phyloP scores from a whole-genome alignment of 2,888 invertebrate genomes.

The Drosophila bunnanda region DNA sequence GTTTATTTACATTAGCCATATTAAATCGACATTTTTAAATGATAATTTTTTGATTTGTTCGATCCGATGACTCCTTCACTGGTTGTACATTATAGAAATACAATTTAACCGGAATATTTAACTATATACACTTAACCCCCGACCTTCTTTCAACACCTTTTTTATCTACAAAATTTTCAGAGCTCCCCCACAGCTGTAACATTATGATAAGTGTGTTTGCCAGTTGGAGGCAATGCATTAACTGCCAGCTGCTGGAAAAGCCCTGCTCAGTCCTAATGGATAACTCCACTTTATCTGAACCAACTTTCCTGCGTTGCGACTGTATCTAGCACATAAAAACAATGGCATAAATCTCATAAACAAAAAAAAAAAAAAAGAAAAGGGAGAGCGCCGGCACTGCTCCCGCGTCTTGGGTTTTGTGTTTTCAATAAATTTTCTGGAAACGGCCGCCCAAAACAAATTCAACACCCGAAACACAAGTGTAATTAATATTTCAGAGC shows the following conservation, averaged over 20 bases:
- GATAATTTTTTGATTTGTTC: too few relatives aligned
- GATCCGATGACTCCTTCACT: too few relatives aligned
- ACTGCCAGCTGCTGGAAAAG: constrained; percentile 19
- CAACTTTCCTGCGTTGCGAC: constrained; percentile 2
- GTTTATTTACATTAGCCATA: too few relatives aligned
- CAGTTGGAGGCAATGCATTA: constrained; percentile 33
- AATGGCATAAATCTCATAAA: constrained; percentile 64
- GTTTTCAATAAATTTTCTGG: constrained; percentile 69
- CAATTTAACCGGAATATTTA: background rate
- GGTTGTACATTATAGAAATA: background rate
- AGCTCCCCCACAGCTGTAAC: background rate
- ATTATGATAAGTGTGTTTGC: constrained; percentile 37
- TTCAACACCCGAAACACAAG: constrained; percentile 67
- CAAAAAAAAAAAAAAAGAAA: constrained; percentile 14
- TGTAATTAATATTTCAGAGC: constrained; percentile 80
- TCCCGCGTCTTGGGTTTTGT: constrained; percentile 56
- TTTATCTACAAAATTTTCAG: background rate
- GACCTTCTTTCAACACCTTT: background rate
- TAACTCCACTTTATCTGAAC: constrained; percentile 32
- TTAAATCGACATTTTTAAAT: too few relatives aligned
- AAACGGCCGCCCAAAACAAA: constrained; percentile 50
- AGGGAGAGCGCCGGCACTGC: constrained; percentile 3
- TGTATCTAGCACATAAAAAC: constrained; percentile 50
- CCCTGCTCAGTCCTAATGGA: constrained; percentile 33
- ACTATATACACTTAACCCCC: background rate